Evolutionary conservation across 2,113 vertebrate species (phyloP), one percentile per base, ranked within the genome.

Genomic region (Myotis lucifugus): DNA sequence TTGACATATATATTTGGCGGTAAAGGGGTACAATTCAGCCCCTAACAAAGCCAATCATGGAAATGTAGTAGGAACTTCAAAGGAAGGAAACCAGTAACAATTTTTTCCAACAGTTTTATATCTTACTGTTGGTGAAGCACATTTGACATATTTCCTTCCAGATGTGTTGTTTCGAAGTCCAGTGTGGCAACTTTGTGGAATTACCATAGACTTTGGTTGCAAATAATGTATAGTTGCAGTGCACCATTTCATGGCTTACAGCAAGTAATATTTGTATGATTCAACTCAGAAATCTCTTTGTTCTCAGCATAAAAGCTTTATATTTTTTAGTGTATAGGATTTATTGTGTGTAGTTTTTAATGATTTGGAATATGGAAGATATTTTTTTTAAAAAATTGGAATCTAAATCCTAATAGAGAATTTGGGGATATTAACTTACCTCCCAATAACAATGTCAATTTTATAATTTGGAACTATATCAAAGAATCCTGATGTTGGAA

Each of bases 201-300:
- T 96, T 94, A 88, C 78, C 85, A 96, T 61, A 93, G 6, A 61
- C 40, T 94, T 93, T 94, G 13, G 87, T 93, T 95, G 0, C 21
- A 91, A 94, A 87, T 84, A 96, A 93, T 97, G 92, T 94, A 79
- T 85, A 95, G 34, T 88, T 96, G 88, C 37, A 73, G 29, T 78
- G 18, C 42, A 69, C 90, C 50, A 76, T 92, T 93, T 88, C 52
- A 3, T 88, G 92, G 85, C 92, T 90, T 97, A 95, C 67, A 96
- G 89, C 90, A 98, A 97, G 93, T 95, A 64, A 94, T 97, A 79
- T 88, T 95, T 96, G 42, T 85, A 64, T 78, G 32, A 97, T 90
- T 70, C 82, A 82, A 95, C n/a, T 85, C 48, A 74, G 52, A 95
- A 84, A 90, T 94, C 40, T 59, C 40, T 95, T 93, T 97, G 76